Conservation (phyloP, 1,140 invertebrate genomes). For the Linepithema humile region DNA sequence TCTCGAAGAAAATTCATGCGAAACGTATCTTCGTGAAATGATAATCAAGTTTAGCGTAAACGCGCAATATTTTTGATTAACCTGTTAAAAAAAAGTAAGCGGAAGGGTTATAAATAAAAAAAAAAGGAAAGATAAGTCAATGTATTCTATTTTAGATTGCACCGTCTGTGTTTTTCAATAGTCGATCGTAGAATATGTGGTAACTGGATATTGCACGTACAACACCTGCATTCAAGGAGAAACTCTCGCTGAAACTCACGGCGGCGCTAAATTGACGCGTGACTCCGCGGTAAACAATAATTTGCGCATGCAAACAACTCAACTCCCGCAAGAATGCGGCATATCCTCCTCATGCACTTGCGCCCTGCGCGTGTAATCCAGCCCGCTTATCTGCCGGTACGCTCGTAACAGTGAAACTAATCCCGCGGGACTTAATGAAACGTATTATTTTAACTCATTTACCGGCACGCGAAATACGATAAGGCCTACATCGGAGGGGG, state of each 20-base stretch:
- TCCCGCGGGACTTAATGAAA: constrained; percentile 56
- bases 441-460: constrained; percentile 59
- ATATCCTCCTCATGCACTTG: constrained; percentile 33
- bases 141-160: not conserved
- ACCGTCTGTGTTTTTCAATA: not conserved
- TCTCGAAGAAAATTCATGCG: no score
- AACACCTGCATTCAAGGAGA: not conserved
- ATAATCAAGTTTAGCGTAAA: no score
- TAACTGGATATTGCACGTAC: constrained; percentile 18
- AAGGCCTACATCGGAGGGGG: not conserved
- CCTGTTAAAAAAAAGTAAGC: not conserved
- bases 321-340: constrained; percentile 47
- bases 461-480: constrained; percentile 57
- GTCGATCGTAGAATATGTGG: not conserved
- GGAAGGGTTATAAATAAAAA: not conserved
- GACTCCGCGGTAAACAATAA: constrained; percentile 44
- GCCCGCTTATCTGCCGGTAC: constrained; percentile 42
- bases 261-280: constrained; percentile 50
- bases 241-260: constrained; percentile 26
- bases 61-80: no score
- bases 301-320: constrained; percentile 53
- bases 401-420: constrained; percentile 55
- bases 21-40: no score
- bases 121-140: not conserved
- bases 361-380: constrained; percentile 38